Percentiles rank a stretch among this genome's conserved stretches.
phyloP scores from a whole-genome alignment of 1,140 invertebrate species.

The Adoxophyes honmai region DNA sequence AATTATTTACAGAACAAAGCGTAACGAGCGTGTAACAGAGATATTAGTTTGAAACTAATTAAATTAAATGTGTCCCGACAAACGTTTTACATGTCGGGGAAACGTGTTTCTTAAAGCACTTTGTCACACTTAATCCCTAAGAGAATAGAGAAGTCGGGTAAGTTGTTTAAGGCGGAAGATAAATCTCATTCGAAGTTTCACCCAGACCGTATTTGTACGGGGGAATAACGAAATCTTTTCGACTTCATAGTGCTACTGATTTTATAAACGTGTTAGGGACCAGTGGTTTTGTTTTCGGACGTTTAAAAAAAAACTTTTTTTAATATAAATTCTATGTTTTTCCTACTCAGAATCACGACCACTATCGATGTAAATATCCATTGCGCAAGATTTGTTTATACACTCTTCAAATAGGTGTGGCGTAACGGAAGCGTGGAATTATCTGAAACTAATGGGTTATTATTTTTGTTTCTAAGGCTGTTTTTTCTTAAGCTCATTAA shows the following conservation, averaged over 20 bases:
- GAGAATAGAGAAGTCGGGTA: constrained; percentile 13
- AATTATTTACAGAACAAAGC: neutral
- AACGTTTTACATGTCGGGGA: constrained; percentile 28
- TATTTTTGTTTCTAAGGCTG: too few species aligned
- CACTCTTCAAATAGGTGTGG: too few species aligned
- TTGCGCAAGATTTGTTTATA: too few species aligned
- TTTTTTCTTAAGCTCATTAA: too few species aligned
- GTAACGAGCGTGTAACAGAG: constrained; percentile 8
- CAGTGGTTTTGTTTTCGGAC: too few species aligned
- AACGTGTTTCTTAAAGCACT: constrained; percentile 27
- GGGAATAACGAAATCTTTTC: neutral
- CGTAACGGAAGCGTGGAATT: too few species aligned
- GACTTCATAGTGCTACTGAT: neutral
- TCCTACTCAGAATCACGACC: too few species aligned
- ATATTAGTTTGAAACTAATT: constrained; percentile 18
- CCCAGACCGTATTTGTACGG: neutral
- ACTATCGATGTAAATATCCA: too few species aligned
- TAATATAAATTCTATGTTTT: too few species aligned
- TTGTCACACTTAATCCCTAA: constrained; percentile 32
- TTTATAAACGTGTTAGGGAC: too few species aligned
- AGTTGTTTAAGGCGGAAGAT: neutral
- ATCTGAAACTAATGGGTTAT: too few species aligned
- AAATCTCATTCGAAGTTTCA: neutral
- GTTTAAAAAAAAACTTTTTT: too few species aligned
- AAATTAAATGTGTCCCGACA: constrained; percentile 37